Percentiles rank a stretch among this genome's conserved stretches.
Evolutionary conservation across 2,797 vertebrate genomes (phyloP).

Genomic region (Sebastes hopkinsi): DNA sequence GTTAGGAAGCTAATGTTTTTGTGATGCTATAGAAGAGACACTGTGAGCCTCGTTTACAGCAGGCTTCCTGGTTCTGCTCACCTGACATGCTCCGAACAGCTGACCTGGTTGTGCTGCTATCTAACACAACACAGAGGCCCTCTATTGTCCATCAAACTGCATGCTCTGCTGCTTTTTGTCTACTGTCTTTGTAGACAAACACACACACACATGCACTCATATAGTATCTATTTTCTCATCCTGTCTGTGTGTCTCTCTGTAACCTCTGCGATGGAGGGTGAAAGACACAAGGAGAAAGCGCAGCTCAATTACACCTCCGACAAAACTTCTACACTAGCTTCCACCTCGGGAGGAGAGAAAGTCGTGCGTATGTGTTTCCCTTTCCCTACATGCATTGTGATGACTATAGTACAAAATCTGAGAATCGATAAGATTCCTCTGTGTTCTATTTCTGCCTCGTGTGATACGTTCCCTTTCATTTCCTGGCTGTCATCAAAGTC

Average conservation of each 20-base stretch:
- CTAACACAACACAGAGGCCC: constrained; percentile 31
- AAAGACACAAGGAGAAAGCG: constrained; percentile 18
- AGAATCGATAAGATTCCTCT: constrained; percentile 34
- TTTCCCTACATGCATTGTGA: background rate
- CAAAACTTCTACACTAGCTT: constrained; percentile 1
- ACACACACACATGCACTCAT: background rate
- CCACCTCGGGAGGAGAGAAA: background rate
- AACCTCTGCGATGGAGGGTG: constrained; percentile 8
- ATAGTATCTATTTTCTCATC: constrained; percentile 1
- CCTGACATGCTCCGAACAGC: constrained; percentile 35
- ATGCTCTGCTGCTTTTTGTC: constrained; percentile 44
- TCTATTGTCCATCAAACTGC: constrained; percentile 46
- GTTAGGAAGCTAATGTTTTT: background rate
- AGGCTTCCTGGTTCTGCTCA: constrained; percentile 30
- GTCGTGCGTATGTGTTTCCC: background rate
- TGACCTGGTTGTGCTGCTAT: constrained; percentile 32
- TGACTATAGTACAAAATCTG: constrained; percentile 7
- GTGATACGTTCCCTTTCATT: constrained; percentile 36
- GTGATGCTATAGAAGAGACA: background rate
- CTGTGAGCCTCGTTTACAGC: background rate
- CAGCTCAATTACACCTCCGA: constrained; percentile 23
- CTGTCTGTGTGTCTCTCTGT: background rate
- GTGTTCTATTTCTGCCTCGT: constrained; percentile 49
- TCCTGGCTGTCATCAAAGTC: constrained; percentile 37
- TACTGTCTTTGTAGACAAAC: background rate